Evolutionary conservation across 2,888 invertebrate genomes (phyloP), one percentile per base, ranked within the genome.

Genomic region (Meganola albula): DNA sequence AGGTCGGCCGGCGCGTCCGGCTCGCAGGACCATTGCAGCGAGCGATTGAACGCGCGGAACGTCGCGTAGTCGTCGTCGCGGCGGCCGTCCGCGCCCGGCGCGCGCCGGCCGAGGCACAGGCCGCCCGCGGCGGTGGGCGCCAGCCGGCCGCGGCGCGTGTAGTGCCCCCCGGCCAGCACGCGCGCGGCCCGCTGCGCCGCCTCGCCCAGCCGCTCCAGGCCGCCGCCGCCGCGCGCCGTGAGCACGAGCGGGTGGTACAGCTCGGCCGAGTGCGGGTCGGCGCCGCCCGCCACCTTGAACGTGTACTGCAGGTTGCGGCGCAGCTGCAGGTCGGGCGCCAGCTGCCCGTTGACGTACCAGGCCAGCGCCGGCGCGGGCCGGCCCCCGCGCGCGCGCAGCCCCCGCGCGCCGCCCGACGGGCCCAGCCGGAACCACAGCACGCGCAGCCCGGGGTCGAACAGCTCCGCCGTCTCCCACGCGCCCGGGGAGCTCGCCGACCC

Each of bases 331-430:
- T 97, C 96, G 0, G 97, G 97, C 28, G 92, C 90, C 54, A 97
- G 84, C 60, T 91, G 90, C 0, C 97, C 97, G 75, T 98, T 97
- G 41, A 98, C 93, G 77, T 97, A 98, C 96, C 96, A 97, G 7
- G 95, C 92, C 24, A 94, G 80, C 91, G 92, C 51, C 89, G 92
- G 20, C 90, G 90, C 13, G 37, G 86, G 40, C 33, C 31, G 27
- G n/a, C n/a, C n/a, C 7, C 26, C 54, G 37, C 34, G 25, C 3
- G 46, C 65, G 11, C 91, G 90, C 69, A 94, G 93, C 8, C 95
- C 96, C 34, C 91, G 89, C 63, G 87, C 84, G 0, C 93, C 95
- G 2, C 94, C 97, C 12, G 95, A 91, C 2, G 96, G 95, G 0
- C 97, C 97, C 36, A 97, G 77, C 37, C 92, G 90, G 12, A 95